Conservation (phyloP, 37 sponge, comb jelly and placozoan genomes). For the Haliclona indistincta region DNA sequence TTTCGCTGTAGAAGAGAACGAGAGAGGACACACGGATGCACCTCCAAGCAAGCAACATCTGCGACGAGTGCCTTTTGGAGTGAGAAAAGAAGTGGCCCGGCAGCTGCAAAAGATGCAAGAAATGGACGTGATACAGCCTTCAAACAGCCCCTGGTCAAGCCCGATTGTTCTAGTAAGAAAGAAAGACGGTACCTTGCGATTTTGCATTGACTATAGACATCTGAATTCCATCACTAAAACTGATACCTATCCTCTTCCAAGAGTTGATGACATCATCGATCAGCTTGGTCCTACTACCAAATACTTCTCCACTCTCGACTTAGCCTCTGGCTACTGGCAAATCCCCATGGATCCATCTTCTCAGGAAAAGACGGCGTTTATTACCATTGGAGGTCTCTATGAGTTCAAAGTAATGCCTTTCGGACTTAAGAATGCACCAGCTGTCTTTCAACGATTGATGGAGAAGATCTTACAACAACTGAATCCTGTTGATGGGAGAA, state of each 20-base stretch:
- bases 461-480: constrained; percentile 11
- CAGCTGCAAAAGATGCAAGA: constrained; percentile 42
- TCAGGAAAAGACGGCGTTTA: constrained; percentile 32
- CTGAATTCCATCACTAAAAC: constrained; percentile 49
- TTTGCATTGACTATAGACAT: constrained; percentile 23
- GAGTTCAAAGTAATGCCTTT: constrained; percentile 37
- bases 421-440: constrained; percentile 25
- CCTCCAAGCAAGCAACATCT: constrained; percentile 35
- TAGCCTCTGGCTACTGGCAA: constrained; percentile 24
- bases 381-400: constrained; percentile 6
- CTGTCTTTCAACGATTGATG: constrained; percentile 37
- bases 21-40: constrained; percentile 42
- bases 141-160: constrained; percentile 31
- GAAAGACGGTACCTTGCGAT: constrained; percentile 12
- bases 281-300: constrained; percentile 20
- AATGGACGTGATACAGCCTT: constrained; percentile 24
- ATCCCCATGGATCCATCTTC: constrained; percentile 4
- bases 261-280: constrained; percentile 46
- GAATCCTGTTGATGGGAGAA: constrained; percentile 1
- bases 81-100: constrained; percentile 26
- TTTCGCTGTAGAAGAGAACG: constrained; percentile 20
- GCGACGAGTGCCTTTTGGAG: constrained; percentile 29
- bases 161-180: constrained; percentile 42
- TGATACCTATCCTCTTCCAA: constrained; percentile 41
- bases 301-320: constrained; percentile 33